Base-by-base conservation (phyloP, 92 coral and sea anemone genomes). In the Parazoanthus darwini region DNA sequence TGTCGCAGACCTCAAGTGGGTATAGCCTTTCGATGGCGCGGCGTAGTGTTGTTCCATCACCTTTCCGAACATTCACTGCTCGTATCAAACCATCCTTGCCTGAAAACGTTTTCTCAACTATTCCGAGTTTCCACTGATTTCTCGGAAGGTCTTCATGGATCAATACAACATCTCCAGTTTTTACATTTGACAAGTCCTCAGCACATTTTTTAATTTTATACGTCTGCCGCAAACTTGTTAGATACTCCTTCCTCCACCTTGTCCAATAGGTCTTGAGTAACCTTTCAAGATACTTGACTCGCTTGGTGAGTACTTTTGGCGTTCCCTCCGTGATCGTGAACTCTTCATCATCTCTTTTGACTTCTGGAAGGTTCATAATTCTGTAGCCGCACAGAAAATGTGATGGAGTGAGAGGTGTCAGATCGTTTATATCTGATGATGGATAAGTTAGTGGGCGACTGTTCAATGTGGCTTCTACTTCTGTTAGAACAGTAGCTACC, bases 51-150 rank as follows among this genome's bases (percentile, higher is more conserved):
- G 13, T 54, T 8, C 63, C 63, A 14, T 54, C 63, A 54, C 63
- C 18, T 8, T 8, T 54, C 18, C 18, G 13, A 8, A 54, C 18
- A 8, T 54, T 54, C 18, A 85, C 92, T 86, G 88, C 73, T 86
- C 92, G 46, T 46, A 90, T 67, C 13, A 72, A 59, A 65, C 87
- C 90, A 48, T 90, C 90, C 70, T 70, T 87, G n/a, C 92, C 90
- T 29, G 81, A 83, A 50, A 90, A 72, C 77, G 78, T 80, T 48
- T 81, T 72, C 68, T 87, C 86, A 11, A 86, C 68, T 22, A 54
- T 84, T 22, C 83, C 85, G 59, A 90, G 18, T 63, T 76, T 86
- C 92, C 92, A 90, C 18, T 70, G 82, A 67, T 73, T 70, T 81
- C 90, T 65, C 44, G 89, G 81, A n/a, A 78, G 85, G n/a, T 81